Base-by-base conservation (phyloP, 2,113 vertebrate species). In the Campylomormyrus numenius region DNA sequence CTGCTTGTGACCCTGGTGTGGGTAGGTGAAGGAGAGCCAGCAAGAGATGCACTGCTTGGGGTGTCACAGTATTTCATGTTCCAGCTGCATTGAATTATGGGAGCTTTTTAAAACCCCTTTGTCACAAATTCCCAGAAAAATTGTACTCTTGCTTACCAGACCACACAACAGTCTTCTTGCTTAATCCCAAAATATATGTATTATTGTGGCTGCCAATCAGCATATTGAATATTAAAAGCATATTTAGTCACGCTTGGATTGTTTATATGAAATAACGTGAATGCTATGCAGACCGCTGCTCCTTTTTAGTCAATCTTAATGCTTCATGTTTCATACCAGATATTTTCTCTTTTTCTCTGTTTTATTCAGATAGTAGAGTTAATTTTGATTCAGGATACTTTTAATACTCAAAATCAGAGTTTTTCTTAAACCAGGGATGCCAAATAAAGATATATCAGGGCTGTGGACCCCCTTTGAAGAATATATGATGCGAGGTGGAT, bases 101-200 rank as follows among this genome's bases (percentile, higher is more conserved):
- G 9, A 56, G 24, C 35, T 45, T 52, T 50, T 48, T 6, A 39
- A 42, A 48, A 62, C 13, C 39, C 21, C n/a, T 49, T 48, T 48
- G 1, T 13, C 13, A 21, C 27, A 45, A 66, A 70, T 86, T 90
- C 89, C 13, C 62, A 46, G 45, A 46, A 5, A 46, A 39, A 45
- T 6, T 88, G 21, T 58, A 48, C 21, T 45, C 24, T 42, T 66
- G 24, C 21, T 88, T 13, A 50, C 46, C 21, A 56, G 56, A 48
- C 70, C 62, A 53, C 21, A 53, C 46, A 42, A 11, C 85, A 53
- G 27, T 50, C 45, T 70, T 53, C 11, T 70, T 56, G 42, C 39
- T 90, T 90, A 90, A 87, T 90, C 89, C 89, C 56, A 70, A 87
- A 49, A 52, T 87, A 74, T 39, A 90, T 86, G 46, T 87, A 70